phyloP scores from a whole-genome alignment of 2,113 vertebrate species.

The Heterochromis multidens region DNA sequence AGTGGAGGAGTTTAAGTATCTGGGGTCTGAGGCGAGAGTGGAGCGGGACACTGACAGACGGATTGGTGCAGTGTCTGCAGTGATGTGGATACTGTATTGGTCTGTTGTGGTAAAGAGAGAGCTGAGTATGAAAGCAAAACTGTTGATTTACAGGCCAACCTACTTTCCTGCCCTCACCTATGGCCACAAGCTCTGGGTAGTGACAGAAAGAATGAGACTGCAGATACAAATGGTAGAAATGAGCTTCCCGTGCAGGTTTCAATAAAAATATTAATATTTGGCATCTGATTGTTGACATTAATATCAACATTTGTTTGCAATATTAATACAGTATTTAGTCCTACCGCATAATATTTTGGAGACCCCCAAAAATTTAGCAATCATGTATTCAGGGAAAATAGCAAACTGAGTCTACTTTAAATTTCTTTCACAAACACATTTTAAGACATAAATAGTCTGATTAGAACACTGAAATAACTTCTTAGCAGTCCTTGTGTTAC shows the following conservation, averaged over 20 bases:
- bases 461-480: background rate
- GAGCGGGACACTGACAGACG: background rate
- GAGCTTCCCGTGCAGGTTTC: too few species aligned
- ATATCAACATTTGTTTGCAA: background rate
- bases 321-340: background rate
- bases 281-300: background rate
- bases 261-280: background rate
- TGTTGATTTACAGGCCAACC: too few species aligned
- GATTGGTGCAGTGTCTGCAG: background rate
- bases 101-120: background rate
- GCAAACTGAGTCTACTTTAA: background rate
- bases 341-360: background rate
- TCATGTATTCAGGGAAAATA: background rate
- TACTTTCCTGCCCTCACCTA: background rate
- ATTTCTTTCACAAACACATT: background rate
- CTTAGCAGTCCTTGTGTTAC: background rate
- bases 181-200: background rate
- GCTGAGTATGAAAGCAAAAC: too few species aligned
- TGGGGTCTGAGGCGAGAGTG: background rate
- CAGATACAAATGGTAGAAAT: too few species aligned
- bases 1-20: too few species aligned
- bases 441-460: background rate
- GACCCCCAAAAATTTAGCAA: rapidly evolving
- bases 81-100: background rate
- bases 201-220: background rate